phyloP scores from a whole-genome alignment of 2,888 invertebrate genomes.

The Torymus auratus region DNA sequence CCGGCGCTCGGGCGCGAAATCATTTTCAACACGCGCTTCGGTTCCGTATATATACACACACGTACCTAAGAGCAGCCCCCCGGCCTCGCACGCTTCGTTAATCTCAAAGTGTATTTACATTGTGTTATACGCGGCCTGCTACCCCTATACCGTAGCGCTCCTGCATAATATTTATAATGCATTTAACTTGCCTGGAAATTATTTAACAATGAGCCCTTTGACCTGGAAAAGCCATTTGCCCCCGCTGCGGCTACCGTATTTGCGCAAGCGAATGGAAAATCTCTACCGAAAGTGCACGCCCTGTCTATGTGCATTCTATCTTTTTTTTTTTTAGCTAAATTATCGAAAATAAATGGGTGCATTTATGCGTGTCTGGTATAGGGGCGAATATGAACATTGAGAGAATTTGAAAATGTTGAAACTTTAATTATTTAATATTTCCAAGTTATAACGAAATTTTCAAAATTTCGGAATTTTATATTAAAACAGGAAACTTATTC shows the following conservation, averaged over 20 bases:
- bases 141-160: neutral
- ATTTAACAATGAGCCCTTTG: conserved; percentile 41
- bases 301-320: no score
- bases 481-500: no score
- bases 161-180: conserved; percentile 47
- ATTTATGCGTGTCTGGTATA: neutral
- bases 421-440: no score
- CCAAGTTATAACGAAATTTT: no score
- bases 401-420: no score
- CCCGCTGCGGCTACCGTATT: neutral
- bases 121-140: conserved; percentile 16
- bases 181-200: conserved; percentile 29
- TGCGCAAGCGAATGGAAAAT: neutral
- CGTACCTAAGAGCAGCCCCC: conserved; percentile 3
- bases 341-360: neutral
- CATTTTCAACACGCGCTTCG: conserved; percentile 16
- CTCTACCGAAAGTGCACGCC: no score
- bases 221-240: conserved; percentile 50
- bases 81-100: conserved; percentile 34
- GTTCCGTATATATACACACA: neutral
- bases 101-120: conserved; percentile 48
- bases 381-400: no score
- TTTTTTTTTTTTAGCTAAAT: neutral
- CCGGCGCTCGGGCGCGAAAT: conserved; percentile 15
- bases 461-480: no score